These are phyloP conservation scores for Nineta flava DNA, from an alignment of 2,888 invertebrate genomes.

Conservation along the genomic window DNA sequence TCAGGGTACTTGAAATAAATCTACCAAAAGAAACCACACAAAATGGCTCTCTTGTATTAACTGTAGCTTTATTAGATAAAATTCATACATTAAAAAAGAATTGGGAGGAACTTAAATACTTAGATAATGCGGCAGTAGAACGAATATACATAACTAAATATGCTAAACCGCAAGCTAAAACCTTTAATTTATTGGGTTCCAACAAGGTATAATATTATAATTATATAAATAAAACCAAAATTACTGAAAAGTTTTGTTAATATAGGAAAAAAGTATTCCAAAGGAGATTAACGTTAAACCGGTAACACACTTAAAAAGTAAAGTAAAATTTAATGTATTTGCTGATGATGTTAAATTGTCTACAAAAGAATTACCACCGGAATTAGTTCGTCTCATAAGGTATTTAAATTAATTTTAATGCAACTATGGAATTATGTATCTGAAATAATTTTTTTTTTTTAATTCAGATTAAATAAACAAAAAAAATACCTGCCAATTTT, in stretches of 20 bases:
- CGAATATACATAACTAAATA: conserved; percentile 56
- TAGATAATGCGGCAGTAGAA: conserved; percentile 42
- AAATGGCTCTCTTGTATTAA: conserved; percentile 74
- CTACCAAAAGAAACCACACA: conserved; percentile 58
- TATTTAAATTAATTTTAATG: conserved; percentile 17
- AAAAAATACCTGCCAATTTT: conserved; percentile 67
- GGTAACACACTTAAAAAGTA: conserved; percentile 60
- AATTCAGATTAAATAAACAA: conserved; percentile 39
- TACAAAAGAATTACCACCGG: conserved; percentile 44
- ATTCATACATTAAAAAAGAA: conserved; percentile 30
- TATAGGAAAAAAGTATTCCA: conserved; percentile 12
- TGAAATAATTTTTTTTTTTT: conserved; percentile 2
- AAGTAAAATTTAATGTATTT: conserved; percentile 59
- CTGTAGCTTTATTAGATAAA: conserved; percentile 46
- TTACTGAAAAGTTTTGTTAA: background rate
- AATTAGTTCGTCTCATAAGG: conserved; percentile 45
- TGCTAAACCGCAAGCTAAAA: conserved; percentile 55
- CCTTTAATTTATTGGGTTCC: conserved; percentile 49
- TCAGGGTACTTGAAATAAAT: conserved; percentile 47
- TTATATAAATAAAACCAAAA: background rate
- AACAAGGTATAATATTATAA: background rate
- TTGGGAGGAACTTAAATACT: conserved; percentile 40
- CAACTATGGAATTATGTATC: background rate
- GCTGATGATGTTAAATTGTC: conserved; percentile 55
- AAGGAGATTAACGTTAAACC: conserved; percentile 27